Percentiles rank a stretch among this genome's conserved stretches.
phyloP scores from a whole-genome alignment of 1,140 invertebrate genomes.

The Carposina sasakii region DNA sequence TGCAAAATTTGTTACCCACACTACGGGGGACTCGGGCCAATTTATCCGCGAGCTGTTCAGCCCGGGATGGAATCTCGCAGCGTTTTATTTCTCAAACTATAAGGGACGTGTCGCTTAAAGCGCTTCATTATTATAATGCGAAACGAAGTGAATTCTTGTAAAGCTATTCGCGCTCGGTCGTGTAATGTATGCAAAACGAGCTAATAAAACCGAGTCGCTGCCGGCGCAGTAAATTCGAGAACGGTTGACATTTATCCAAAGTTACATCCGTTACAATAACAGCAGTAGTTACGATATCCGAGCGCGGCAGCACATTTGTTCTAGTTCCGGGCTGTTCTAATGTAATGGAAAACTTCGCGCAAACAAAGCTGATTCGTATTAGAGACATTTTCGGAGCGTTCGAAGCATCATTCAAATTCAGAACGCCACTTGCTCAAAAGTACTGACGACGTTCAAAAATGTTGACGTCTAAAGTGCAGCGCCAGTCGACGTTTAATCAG shows the following conservation, averaged over 20 bases:
- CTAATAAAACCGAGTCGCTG: slow-evolving; percentile 53
- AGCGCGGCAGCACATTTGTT: slow-evolving; percentile 51
- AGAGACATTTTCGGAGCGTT: slow-evolving; percentile 21
- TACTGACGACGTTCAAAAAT: slow-evolving; percentile 25
- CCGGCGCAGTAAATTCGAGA: slow-evolving; percentile 47
- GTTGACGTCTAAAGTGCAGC: slow-evolving; percentile 17
- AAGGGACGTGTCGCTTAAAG: background rate
- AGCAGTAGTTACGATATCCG: slow-evolving; percentile 56
- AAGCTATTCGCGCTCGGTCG: slow-evolving; percentile 25
- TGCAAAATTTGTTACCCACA: slow-evolving; percentile 32
- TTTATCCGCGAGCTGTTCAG: no score
- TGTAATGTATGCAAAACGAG: slow-evolving; percentile 52
- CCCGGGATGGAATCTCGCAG: no score
- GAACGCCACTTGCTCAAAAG: slow-evolving; percentile 21
- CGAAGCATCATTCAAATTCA: slow-evolving; percentile 45
- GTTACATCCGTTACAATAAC: slow-evolving; percentile 64
- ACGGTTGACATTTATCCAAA: slow-evolving; percentile 63
- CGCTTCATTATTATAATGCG: slow-evolving; percentile 9
- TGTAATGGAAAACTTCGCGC: slow-evolving; percentile 54
- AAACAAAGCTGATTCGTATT: slow-evolving; percentile 39
- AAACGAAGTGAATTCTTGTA: slow-evolving; percentile 20
- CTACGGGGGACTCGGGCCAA: no score
- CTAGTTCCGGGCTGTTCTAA: slow-evolving; percentile 42
- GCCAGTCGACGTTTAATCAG: slow-evolving; percentile 12
- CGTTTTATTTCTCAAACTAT: slow-evolving; percentile 3